phyloP scores from a whole-genome alignment of 2,888 invertebrate species.

The Cheiracanthium punctorium region DNA sequence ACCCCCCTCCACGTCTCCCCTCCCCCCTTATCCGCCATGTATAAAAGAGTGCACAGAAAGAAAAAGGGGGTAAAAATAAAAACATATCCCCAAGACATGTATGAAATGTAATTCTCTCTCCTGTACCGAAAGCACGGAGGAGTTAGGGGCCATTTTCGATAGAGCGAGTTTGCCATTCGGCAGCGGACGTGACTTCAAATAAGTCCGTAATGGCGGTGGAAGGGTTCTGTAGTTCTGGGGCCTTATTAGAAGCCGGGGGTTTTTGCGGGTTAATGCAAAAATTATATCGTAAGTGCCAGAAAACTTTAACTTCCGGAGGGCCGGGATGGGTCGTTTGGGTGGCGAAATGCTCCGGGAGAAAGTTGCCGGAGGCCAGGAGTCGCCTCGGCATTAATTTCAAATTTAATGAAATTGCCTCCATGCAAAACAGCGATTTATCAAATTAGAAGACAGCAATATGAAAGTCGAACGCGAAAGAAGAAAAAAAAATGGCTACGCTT shows the following conservation, averaged over 20 bases:
- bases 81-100: constrained; percentile 25
- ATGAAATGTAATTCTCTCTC: constrained; percentile 43
- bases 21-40: not conserved
- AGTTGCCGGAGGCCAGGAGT: not conserved
- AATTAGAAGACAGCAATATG: too few relatives aligned
- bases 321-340: not conserved
- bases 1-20: not conserved
- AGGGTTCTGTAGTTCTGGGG: not conserved
- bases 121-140: not conserved
- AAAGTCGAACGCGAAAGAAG: not conserved
- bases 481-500: too few relatives aligned
- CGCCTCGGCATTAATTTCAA: not conserved
- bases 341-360: not conserved
- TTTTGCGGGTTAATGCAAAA: constrained; percentile 6
- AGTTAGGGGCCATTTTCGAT: constrained; percentile 27
- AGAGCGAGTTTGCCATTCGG: constrained; percentile 8
- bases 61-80: too few relatives aligned
- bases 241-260: not conserved
- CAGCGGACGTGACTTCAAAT: constrained; percentile 20
- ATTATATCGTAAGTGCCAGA: not conserved
- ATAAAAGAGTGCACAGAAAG: constrained; percentile 13
- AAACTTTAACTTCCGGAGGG: not conserved
- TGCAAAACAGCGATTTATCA: not conserved
- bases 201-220: constrained; percentile 3
- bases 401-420: not conserved